Base-by-base conservation (phyloP, 2,888 invertebrate species). In the Scaptomyza caliginosa region DNA sequence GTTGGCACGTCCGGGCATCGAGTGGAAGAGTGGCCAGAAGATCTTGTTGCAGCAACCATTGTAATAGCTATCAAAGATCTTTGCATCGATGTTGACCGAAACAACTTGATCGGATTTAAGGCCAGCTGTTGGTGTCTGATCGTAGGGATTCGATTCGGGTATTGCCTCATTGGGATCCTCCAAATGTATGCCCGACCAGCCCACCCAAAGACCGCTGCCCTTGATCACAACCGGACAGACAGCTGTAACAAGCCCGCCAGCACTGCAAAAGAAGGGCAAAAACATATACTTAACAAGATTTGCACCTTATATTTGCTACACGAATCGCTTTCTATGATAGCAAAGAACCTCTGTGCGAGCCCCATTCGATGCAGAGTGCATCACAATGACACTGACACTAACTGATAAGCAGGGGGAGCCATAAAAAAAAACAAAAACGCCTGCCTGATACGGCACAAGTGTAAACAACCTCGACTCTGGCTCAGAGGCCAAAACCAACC, bases 1-100 rank as follows among this genome's bases (percentile, higher is more conserved):
- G 11, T 95, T 94, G 4, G 97, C 96, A 55, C 96, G 92, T 80
- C 97, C 97, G 0, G 97, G 97, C 97, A 97, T 97, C 13, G 97
- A 97, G 90, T 97, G 97, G 89, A 97, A 97, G 11, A 97, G 92
- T 0, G 97, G 97, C 97, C 97, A 97, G 90, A 97, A 96, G 1
- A 96, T 97, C 16, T 95, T 96, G 88, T 97, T 97, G 89, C 97
- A 97, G 90, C 96, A 97, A 8, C 97, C 97, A 92, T 97, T 97
- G 93, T 97, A 97, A 91, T 97, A 97, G 60, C 95, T 94, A 86
- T 97, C 95, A 88, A 97, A 97, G 57, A 95, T 92, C 54, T 92
- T 93, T 0, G 95, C 93, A 63, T 96, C 95, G 10, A 96, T 94
- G 79, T 94, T 94, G 11, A 97, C 96, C 0, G 96, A 94, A 0